Percentiles rank a stretch among this genome's conserved stretches.
phyloP scores from a whole-genome alignment of 2,888 invertebrate genomes.

The Steinernema scapterisci region DNA sequence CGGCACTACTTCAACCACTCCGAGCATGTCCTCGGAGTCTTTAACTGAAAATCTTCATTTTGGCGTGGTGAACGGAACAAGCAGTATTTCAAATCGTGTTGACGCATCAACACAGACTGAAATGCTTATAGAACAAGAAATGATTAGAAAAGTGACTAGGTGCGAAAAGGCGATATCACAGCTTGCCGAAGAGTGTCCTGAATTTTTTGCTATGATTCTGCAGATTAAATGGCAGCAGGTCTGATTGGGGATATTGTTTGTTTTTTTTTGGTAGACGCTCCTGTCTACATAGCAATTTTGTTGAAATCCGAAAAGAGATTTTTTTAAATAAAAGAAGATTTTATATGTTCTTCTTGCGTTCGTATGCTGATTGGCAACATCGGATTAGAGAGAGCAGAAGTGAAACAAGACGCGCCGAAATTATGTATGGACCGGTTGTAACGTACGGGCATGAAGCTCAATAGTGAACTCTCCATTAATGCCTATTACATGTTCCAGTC shows the following conservation, averaged over 20 bases:
- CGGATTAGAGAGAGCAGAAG: too few species aligned
- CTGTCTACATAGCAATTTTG: too few species aligned
- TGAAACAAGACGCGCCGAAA: too few species aligned
- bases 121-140: neutral
- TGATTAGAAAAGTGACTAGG: conserved; percentile 17
- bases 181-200: conserved; percentile 15
- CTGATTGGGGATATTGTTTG: neutral
- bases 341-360: too few species aligned
- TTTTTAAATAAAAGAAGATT: too few species aligned
- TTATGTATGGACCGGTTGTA: too few species aligned
- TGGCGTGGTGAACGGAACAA: neutral
- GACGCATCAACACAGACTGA: conserved; percentile 16
- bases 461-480: too few species aligned
- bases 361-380: too few species aligned
- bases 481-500: too few species aligned
- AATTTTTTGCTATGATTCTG: conserved; percentile 24
- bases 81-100: neutral
- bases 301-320: too few species aligned
- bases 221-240: conserved; percentile 25
- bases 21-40: neutral
- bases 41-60: neutral
- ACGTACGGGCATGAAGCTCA: too few species aligned
- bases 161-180: conserved; percentile 27
- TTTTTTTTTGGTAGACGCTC: too few species aligned
- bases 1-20: neutral